Evolutionary conservation across 2,888 invertebrate genomes (phyloP), one percentile per base, ranked within the genome.

Genomic region (Opisthograptis luteolata): DNA sequence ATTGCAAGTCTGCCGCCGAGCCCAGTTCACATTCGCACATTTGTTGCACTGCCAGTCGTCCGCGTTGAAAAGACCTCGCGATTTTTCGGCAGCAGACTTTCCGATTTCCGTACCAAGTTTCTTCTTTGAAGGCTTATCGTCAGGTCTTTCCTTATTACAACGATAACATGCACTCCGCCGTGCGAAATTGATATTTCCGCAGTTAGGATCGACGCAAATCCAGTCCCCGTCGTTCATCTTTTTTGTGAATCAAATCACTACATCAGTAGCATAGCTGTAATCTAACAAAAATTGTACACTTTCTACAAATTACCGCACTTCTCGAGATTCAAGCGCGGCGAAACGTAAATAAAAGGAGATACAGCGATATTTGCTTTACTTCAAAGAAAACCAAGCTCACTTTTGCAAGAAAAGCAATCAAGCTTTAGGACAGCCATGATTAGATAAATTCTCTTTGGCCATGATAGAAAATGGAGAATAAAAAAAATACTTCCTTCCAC

Each of bases 21-120:
- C 99, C 99, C 98, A 98, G 85, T 99, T 99, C 7, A 99, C 99
- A 86, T 99, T 99, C n/a, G 99, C 99, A 90, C 99, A 99, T 83
- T 99, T 99, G 85, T 97, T 97, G 84, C 99, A 99, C 79, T 98
- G 98, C 99, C 99, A 99, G 86, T 99, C 99, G 81, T 99, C 99
- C 24, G 99, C 99, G 85, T 98, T 97, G 82, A 94, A 95, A 52
- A 98, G 91, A n/a, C 98, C 98, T 66, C 97, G 94, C 71, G 98
- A 98, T 87, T 99, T 99, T 82, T 99, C 99, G 0, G 99, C 99
- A 22, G 98, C 97, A 13, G 96, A 96, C 91, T 99, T 99, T 2
- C 99, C 99, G 66, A 99, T 99, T 91, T 99, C 99, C 51, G 97
- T 96, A 0, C 98, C 97, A 36, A 97, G 92, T 85, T 97, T 97